Percentiles rank a stretch among this genome's conserved stretches.
These are phyloP conservation scores for Sminthopsis crassicaudata DNA, from an alignment of 2,113 vertebrate species.

Conservation along the genomic window DNA sequence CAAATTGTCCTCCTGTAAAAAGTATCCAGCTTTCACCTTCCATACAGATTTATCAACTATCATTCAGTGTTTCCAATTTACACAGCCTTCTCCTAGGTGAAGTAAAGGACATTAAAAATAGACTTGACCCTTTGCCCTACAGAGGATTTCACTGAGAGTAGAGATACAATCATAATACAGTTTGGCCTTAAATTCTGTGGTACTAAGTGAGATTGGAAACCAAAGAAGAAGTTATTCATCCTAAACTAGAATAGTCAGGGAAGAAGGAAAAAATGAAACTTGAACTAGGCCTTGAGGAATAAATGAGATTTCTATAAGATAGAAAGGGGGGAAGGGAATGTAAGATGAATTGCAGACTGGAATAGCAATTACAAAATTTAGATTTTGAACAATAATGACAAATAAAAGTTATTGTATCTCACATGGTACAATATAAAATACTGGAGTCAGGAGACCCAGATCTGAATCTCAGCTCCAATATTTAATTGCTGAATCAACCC, in stretches of 20 bases:
- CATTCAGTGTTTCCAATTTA: neutral
- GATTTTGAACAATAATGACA: neutral
- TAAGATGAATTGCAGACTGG: neutral
- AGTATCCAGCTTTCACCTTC: neutral
- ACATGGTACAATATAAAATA: neutral
- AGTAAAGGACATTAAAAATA: neutral
- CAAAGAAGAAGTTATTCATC: neutral
- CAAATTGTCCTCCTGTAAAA: neutral
- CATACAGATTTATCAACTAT: neutral
- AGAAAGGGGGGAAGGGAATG: neutral
- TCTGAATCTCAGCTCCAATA: neutral
- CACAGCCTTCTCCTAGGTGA: neutral
- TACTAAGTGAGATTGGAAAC: neutral
- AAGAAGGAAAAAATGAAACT: neutral
- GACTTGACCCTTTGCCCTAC: neutral
- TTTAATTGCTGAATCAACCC: neutral
- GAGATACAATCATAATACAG: neutral
- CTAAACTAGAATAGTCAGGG: neutral
- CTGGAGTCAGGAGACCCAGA: neutral
- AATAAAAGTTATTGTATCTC: neutral
- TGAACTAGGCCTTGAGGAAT: neutral
- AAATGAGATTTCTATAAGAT: neutral
- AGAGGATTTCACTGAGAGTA: neutral
- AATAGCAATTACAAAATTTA: neutral
- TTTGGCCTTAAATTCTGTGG: neutral